phyloP scores from a whole-genome alignment of 1,140 invertebrate genomes.

The Rhopalosiphum maidis region DNA sequence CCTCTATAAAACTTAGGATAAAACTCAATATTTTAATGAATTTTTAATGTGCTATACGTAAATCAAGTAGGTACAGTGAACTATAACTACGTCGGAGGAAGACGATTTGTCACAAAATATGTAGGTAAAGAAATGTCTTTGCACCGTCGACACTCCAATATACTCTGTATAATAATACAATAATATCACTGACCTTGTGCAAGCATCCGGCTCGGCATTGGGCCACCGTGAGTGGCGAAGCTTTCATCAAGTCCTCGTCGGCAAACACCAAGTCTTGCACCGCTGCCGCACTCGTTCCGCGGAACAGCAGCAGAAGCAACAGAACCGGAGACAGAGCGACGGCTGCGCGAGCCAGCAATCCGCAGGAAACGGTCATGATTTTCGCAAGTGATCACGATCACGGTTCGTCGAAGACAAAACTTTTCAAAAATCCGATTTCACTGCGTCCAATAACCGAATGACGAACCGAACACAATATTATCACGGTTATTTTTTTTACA shows the following conservation, averaged over 20 bases:
- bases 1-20: background rate
- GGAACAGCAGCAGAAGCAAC: background rate
- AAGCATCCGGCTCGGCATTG: slow-evolving; percentile 73
- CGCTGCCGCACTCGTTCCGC: background rate
- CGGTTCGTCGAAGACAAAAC: background rate
- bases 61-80: background rate
- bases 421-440: background rate
- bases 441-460: background rate
- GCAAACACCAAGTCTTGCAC: background rate
- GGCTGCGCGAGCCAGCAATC: background rate
- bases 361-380: slow-evolving; percentile 10
- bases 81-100: background rate
- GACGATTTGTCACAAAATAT: background rate
- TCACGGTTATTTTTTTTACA: background rate
- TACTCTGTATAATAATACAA: background rate
- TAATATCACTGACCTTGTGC: slow-evolving; percentile 68
- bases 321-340: no score
- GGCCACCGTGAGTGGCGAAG: slow-evolving; percentile 71
- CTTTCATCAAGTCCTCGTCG: slow-evolving; percentile 63
- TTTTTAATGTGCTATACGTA: background rate
- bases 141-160: background rate
- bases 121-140: background rate
- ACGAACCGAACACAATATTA: background rate
- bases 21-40: no score
- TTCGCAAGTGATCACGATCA: background rate